These are phyloP conservation scores for Drosophila mimetica DNA, from an alignment of 2,888 invertebrate species.

Conservation along the genomic window DNA sequence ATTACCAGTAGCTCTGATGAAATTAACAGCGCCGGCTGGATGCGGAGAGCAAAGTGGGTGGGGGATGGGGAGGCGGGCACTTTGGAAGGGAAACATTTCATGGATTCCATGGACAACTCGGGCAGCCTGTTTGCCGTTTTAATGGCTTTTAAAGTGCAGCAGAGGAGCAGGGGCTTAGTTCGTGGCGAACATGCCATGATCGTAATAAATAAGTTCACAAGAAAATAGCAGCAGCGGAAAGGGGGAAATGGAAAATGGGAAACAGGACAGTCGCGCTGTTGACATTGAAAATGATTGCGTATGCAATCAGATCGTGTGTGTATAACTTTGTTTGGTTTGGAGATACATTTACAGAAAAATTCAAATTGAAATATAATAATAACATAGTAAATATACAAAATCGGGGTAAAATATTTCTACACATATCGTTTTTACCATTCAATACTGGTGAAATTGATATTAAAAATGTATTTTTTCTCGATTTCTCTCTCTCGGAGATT, in stretches of 20 bases:
- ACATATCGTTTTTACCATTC: too few relatives aligned
- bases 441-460: too few relatives aligned
- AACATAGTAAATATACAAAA: background rate
- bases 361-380: conserved; percentile 7
- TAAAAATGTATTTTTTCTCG: too few relatives aligned
- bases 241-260: background rate
- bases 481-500: too few relatives aligned
- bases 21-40: conserved; percentile 63
- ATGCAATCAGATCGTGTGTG: background rate
- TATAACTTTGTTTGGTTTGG: background rate
- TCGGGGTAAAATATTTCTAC: too few relatives aligned
- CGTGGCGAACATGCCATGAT: conserved; percentile 19
- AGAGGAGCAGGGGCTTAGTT: conserved; percentile 21
- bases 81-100: conserved; percentile 25
- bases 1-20: conserved; percentile 78
- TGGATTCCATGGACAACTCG: conserved; percentile 11
- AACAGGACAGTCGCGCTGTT: background rate
- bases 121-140: conserved; percentile 68
- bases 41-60: background rate
- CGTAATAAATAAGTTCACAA: conserved; percentile 33
- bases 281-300: conserved; percentile 4
- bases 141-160: conserved; percentile 76
- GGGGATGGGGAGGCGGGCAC: conserved; percentile 6
- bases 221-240: conserved; percentile 3
- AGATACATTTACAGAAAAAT: background rate